These are phyloP conservation scores for Alligator sinensis DNA, from an alignment of 2,113 vertebrate genomes.

Conservation along the genomic window DNA sequence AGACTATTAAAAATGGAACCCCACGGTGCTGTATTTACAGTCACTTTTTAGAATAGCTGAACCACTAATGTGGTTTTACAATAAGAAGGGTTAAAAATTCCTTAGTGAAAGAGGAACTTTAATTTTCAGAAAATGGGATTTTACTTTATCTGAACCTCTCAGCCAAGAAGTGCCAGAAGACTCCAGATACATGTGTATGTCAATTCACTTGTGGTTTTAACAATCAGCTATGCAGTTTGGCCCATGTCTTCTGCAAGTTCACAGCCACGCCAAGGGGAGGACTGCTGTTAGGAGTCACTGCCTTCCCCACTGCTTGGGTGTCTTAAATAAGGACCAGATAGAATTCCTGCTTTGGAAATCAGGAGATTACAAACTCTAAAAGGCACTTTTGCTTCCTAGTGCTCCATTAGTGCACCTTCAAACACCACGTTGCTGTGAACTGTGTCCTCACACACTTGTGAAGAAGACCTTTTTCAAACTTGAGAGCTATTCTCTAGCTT, in stretches of 20 bases:
- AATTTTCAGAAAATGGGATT: neutral
- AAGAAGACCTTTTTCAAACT: neutral
- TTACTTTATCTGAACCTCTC: neutral
- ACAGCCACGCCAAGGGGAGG: neutral
- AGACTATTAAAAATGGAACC: neutral
- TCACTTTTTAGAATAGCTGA: neutral
- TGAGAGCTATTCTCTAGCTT: neutral
- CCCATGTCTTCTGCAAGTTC: neutral
- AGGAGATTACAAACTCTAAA: neutral
- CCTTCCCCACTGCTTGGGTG: neutral
- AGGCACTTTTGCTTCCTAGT: neutral
- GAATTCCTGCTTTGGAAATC: neutral
- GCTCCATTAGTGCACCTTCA: neutral
- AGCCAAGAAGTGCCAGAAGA: neutral
- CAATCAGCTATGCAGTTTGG: neutral
- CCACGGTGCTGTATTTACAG: neutral
- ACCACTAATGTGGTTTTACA: neutral
- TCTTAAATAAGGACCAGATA: neutral
- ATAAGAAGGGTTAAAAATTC: neutral
- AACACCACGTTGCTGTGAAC: neutral
- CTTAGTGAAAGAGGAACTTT: neutral
- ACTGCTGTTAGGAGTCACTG: neutral
- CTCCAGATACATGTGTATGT: neutral
- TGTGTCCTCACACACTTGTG: neutral
- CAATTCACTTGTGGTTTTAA: neutral